Evolutionary conservation across 2,113 vertebrate genomes (phyloP).

Genomic region (Gymnocephalus cernua): DNA sequence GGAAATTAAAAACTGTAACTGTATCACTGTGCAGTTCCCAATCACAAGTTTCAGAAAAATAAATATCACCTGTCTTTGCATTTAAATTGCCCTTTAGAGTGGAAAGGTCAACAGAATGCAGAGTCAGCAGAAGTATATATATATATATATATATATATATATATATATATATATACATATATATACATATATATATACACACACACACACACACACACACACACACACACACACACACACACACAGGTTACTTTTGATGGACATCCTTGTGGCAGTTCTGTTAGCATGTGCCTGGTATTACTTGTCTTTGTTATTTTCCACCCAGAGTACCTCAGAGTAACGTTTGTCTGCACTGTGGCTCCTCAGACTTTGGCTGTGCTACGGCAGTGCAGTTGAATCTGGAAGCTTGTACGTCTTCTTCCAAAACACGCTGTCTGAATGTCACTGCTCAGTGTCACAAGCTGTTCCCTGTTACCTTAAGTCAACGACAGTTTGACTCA

Average conservation of each 20-base stretch:
- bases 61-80: too few relatives aligned
- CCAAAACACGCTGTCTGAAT: constrained; percentile 7
- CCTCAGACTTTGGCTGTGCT: neutral
- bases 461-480: neutral
- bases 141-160: too few relatives aligned
- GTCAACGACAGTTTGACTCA: neutral
- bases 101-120: too few relatives aligned
- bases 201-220: too few relatives aligned
- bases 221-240: too few relatives aligned
- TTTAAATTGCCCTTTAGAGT: too few relatives aligned
- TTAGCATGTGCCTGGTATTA: neutral
- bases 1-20: too few relatives aligned
- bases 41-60: too few relatives aligned
- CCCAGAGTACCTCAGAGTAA: constrained; percentile 1
- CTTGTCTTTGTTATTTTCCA: neutral
- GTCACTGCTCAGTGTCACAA: constrained; percentile 3
- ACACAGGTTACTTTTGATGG: neutral
- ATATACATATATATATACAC: too few relatives aligned
- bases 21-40: too few relatives aligned
- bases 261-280: neutral
- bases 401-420: neutral
- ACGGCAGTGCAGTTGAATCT: constrained; percentile 8
- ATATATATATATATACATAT: too few relatives aligned
- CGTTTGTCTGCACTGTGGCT: neutral
- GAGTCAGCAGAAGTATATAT: too few relatives aligned